A percentile compares a stretch with the other conserved stretches of the same genome.
These are phyloP conservation scores for Argopecten irradians DNA, from an alignment of 1,140 invertebrate species.

Conservation along the genomic window DNA sequence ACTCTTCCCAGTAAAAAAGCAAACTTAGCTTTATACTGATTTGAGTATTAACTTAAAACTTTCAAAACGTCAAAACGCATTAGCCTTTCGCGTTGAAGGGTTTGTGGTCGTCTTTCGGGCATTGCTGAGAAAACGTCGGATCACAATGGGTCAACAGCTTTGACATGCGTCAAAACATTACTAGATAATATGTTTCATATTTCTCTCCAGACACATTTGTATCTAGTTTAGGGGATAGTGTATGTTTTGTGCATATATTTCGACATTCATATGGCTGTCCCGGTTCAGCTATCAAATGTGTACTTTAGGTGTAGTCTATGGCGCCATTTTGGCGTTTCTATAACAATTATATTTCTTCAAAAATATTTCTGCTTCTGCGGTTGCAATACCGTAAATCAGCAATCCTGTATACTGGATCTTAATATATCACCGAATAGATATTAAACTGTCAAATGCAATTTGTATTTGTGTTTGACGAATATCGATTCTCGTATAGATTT, in stretches of 20 bases:
- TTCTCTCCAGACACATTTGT: neutral
- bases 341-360: neutral
- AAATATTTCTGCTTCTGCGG: neutral
- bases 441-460: no score
- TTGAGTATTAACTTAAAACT: slow-evolving; percentile 18
- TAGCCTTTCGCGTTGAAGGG: slow-evolving; percentile 13
- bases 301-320: neutral
- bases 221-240: neutral
- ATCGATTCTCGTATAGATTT: neutral
- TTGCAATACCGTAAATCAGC: neutral
- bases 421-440: neutral
- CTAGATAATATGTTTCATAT: neutral
- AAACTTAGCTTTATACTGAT: neutral
- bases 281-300: neutral
- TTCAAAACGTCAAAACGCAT: slow-evolving; percentile 16
- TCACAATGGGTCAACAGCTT: neutral
- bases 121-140: neutral
- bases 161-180: slow-evolving; percentile 17
- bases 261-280: neutral
- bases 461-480: no score
- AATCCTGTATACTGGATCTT: neutral
- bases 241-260: neutral
- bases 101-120: neutral
- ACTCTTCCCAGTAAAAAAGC: neutral
- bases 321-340: slow-evolving; percentile 7